Evolutionary conservation across 2,797 vertebrate species (phyloP).

Genomic region (Streptopelia turtur): DNA sequence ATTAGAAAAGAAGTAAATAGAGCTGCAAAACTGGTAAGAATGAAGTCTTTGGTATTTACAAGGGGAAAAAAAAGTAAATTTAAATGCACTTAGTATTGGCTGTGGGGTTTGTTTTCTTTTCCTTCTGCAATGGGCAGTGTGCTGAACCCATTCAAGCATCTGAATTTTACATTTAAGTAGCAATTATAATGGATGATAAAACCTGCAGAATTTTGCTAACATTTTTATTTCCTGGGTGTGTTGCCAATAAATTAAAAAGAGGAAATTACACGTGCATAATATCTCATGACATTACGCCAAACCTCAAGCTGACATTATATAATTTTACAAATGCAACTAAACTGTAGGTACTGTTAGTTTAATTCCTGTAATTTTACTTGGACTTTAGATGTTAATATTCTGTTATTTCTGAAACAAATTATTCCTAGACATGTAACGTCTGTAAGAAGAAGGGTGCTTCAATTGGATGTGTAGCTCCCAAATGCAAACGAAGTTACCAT

Average conservation of each 20-base stretch:
- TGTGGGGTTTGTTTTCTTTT: background rate
- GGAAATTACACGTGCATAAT: background rate
- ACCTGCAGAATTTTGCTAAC: background rate
- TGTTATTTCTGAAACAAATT: conserved; percentile 21
- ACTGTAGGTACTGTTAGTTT: background rate
- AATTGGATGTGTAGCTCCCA: conserved; percentile 87
- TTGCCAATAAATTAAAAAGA: background rate
- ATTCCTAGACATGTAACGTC: conserved; percentile 82
- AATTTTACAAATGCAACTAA: background rate
- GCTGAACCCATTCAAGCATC: background rate
- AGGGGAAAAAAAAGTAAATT: background rate
- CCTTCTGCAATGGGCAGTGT: background rate
- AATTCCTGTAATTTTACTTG: background rate
- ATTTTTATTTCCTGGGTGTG: background rate
- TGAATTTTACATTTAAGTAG: background rate
- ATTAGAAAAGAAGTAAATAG: conserved; percentile 89
- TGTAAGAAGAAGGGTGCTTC: conserved; percentile 91
- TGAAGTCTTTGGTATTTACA: background rate
- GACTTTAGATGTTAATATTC: background rate
- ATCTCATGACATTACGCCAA: background rate
- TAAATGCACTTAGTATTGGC: background rate
- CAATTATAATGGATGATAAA: background rate
- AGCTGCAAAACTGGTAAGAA: conserved; percentile 88
- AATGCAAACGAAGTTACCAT: conserved; percentile 90
- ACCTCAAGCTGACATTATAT: background rate